A percentile compares a stretch with the other conserved stretches of the same genome.
These are phyloP conservation scores for Agrotis puta DNA, from an alignment of 2,888 invertebrate species.

Conservation along the genomic window DNA sequence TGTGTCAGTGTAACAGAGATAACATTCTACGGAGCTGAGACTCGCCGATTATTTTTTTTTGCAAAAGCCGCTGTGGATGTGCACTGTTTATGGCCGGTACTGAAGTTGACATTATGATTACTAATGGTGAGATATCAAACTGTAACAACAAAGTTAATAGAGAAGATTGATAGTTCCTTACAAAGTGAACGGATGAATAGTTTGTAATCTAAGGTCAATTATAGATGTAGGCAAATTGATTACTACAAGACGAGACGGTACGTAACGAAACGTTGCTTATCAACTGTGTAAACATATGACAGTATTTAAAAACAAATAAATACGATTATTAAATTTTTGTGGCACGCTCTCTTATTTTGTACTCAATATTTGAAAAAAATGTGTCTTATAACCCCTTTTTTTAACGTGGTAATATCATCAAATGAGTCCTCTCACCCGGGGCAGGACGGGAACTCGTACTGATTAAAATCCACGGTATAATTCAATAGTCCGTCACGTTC, in stretches of 20 bases:
- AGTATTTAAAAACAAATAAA: background rate
- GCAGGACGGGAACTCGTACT: too few species aligned
- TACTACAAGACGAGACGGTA: background rate
- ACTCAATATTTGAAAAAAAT: background rate
- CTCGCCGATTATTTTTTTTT: too few species aligned
- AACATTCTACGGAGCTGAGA: too few species aligned
- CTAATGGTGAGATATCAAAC: background rate
- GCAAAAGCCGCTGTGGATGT: too few species aligned
- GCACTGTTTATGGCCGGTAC: background rate
- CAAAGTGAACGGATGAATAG: background rate
- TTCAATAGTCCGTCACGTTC: too few species aligned
- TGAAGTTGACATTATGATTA: background rate
- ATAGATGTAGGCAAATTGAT: background rate
- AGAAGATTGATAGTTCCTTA: conserved; percentile 2
- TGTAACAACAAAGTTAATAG: background rate
- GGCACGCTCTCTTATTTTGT: background rate
- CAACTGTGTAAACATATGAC: background rate
- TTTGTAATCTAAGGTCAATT: background rate
- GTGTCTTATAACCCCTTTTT: too few species aligned
- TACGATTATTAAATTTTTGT: background rate
- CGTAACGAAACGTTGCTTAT: background rate
- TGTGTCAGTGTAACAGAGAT: too few species aligned
- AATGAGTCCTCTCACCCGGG: too few species aligned
- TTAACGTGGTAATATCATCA: background rate
- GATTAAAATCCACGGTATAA: too few species aligned